Percentiles rank a stretch among this genome's conserved stretches.
Conservation (phyloP, 1,140 invertebrate species). For the Zaprionus ghesquierei region DNA sequence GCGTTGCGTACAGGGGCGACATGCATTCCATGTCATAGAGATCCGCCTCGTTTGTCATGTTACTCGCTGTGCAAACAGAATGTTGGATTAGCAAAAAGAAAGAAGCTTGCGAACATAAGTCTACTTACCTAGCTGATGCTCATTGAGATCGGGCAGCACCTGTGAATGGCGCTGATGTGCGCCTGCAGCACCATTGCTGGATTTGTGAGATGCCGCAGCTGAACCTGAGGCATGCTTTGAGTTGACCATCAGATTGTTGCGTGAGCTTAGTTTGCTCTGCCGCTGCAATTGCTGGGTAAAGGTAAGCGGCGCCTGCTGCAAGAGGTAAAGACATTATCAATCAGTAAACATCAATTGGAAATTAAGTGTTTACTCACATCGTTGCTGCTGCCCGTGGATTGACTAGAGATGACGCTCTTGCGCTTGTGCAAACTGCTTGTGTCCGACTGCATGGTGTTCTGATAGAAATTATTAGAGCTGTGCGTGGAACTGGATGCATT, state of each 20-base stretch:
- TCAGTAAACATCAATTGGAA: neutral
- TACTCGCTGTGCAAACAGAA: slow-evolving; percentile 40
- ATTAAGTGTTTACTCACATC: slow-evolving; percentile 72
- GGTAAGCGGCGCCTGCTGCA: slow-evolving; percentile 84
- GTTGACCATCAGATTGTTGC: slow-evolving; percentile 79
- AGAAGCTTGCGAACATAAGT: neutral
- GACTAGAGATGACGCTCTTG: slow-evolving; percentile 83
- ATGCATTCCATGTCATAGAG: slow-evolving; percentile 82
- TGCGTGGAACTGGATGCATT: slow-evolving; percentile 82
- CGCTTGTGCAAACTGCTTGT: slow-evolving; percentile 81
- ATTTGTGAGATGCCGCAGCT: slow-evolving; percentile 46
- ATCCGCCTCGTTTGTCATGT: slow-evolving; percentile 80
- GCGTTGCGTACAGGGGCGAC: slow-evolving; percentile 91
- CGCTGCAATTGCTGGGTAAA: slow-evolving; percentile 91
- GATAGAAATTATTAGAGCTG: slow-evolving; percentile 82
- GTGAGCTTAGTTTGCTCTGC: slow-evolving; percentile 78
- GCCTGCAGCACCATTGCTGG: slow-evolving; percentile 65
- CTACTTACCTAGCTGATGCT: slow-evolving; percentile 75
- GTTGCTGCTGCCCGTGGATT: slow-evolving; percentile 82
- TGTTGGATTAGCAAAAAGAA: neutral
- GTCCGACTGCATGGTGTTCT: slow-evolving; percentile 83
- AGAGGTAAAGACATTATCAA: neutral
- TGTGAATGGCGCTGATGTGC: slow-evolving; percentile 84
- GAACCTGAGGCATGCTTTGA: slow-evolving; percentile 82
- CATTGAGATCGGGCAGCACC: slow-evolving; percentile 79